Evolutionary conservation across 1,140 invertebrate species (phyloP), one percentile per base, ranked within the genome.

Genomic region (Bombus cullumanus): DNA sequence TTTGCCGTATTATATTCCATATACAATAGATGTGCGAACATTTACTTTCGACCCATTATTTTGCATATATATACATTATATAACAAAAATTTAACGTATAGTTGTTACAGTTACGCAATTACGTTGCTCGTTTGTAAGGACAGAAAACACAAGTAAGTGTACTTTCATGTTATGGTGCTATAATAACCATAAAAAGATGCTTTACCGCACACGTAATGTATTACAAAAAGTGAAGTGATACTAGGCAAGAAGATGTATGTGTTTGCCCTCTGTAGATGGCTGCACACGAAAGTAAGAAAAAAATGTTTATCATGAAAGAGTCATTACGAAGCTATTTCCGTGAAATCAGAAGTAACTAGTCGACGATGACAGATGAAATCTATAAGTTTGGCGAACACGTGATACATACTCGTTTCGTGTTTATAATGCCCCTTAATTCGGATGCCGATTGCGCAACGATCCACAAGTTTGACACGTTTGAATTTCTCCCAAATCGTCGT

Each of bases 131-230:
- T 71, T 81, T 72, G 15, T 73, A 62, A 68, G 34, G 68, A 73
- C 79, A 43, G 47, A 53, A 57, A 59, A 39, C n/a, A 81, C 79
- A 18, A 39, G 37, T 41, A 68, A 57, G 69, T 59, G 34, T 81
- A 47, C 69, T 81, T 80, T 57, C 79, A 43, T 81, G 79, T 72
- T 62, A 73, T 28, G n/a, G 15, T 81, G 25, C 41, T 57, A 57
- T 31, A 41, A 81, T 73, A 71, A 72, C 34, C 79, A 81, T 81
- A 81, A 81, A 81, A 81, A 57, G 79, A 72, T 81, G 79, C 6
- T 69, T 37, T 22, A 59, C 43, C 28, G 28, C 18, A 18, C 31
- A 37, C 79, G 79, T 81, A 81, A 81, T 22, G 22, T n/a, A 25
- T 34, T 41, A 31, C 9, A 81, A 72, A 81, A 81, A 81, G 34